phyloP scores from a whole-genome alignment of 2,888 invertebrate genomes.

The Tachina grossa region DNA sequence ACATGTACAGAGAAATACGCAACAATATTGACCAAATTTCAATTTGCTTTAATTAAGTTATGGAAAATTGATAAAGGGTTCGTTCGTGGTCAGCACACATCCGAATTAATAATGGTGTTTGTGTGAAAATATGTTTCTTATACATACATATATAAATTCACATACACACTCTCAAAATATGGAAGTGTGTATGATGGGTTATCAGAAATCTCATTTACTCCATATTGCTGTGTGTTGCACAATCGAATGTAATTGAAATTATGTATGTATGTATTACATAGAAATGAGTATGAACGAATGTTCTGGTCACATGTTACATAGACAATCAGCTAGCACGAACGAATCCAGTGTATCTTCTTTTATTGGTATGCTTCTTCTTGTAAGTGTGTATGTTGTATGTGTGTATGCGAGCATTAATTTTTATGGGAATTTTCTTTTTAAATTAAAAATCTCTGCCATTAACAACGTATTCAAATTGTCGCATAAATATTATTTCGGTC shows the following conservation, averaged over 20 bases:
- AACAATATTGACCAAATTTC: constrained; percentile 71
- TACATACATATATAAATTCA: not conserved
- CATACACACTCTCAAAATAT: not conserved
- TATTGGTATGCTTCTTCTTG: too few relatives aligned
- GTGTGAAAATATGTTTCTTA: not conserved
- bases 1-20: constrained; percentile 39
- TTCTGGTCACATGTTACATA: not conserved
- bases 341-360: not conserved
- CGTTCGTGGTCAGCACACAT: constrained; percentile 66
- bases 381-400: too few relatives aligned
- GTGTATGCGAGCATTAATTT: too few relatives aligned
- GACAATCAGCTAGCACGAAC: not conserved
- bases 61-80: constrained; percentile 73
- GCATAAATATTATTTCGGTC: too few relatives aligned
- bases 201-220: too few relatives aligned
- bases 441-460: too few relatives aligned
- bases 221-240: not conserved
- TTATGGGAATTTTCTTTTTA: too few relatives aligned
- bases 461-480: too few relatives aligned
- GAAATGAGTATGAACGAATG: not conserved
- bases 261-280: not conserved
- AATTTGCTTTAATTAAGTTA: constrained; percentile 74
- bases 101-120: constrained; percentile 34
- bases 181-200: too few relatives aligned
- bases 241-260: not conserved